Percentiles rank a stretch among this genome's conserved stretches.
These are phyloP conservation scores for Silurus glanis DNA, from an alignment of 2,113 vertebrate species.

Conservation along the genomic window DNA sequence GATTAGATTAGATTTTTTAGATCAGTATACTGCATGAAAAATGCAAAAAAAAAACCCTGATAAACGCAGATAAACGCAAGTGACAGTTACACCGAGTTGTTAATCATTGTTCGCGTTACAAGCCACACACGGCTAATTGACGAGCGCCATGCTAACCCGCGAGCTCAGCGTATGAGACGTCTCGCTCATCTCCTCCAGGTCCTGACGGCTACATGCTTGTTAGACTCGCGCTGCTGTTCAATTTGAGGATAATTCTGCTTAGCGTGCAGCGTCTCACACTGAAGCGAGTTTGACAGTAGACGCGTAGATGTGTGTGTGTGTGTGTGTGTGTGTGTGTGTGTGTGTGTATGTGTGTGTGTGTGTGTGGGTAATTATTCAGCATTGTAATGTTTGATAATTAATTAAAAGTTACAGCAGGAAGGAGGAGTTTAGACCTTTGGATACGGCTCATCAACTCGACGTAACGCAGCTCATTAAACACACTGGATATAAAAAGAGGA, in stretches of 20 bases:
- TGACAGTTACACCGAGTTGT: background rate
- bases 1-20: background rate
- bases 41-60: too few relatives aligned
- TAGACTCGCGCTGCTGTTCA: background rate
- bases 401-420: conserved; percentile 30
- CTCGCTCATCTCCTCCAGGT: background rate
- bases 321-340: conserved; percentile 2
- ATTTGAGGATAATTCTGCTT: background rate
- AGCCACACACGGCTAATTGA: background rate
- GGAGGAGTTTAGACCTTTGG: background rate
- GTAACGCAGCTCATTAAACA: background rate
- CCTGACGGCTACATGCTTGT: background rate
- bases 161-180: background rate
- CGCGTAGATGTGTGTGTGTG: background rate
- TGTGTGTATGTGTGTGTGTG: conserved; percentile 31
- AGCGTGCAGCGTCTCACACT: background rate
- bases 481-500: background rate
- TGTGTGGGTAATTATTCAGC: background rate
- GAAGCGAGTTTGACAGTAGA: background rate
- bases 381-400: conserved; percentile 50
- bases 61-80: background rate
- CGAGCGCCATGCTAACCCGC: background rate
- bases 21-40: background rate
- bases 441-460: background rate
- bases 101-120: too few relatives aligned